phyloP scores from a whole-genome alignment of 1,140 invertebrate genomes.

The Penaeus vannamei region DNA sequence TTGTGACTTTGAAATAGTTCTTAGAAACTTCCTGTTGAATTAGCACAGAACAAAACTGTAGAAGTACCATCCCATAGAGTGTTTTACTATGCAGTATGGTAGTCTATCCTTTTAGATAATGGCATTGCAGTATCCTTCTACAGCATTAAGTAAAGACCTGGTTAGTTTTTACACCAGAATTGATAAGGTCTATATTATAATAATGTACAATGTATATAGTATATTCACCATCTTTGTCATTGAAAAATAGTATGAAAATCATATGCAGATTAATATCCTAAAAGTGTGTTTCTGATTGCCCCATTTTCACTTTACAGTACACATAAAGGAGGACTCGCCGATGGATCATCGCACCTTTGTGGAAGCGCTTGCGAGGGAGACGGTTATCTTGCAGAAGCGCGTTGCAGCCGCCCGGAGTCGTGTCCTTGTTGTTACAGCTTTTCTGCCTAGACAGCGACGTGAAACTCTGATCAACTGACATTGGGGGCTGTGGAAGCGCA shows the following conservation, averaged over 20 bases:
- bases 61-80: constrained; percentile 1
- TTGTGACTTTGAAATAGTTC: background rate
- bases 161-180: constrained; percentile 6
- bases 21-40: background rate
- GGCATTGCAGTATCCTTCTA: background rate
- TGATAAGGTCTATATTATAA: too few relatives aligned
- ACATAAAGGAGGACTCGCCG: constrained; percentile 76
- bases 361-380: constrained; percentile 76
- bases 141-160: background rate
- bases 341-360: constrained; percentile 74
- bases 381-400: constrained; percentile 75
- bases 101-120: background rate
- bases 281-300: background rate
- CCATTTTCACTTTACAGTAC: constrained; percentile 72
- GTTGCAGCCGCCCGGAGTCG: constrained; percentile 72
- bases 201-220: too few relatives aligned
- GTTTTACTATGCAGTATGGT: background rate
- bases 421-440: constrained; percentile 59
- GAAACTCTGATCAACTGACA: constrained; percentile 63
- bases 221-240: too few relatives aligned
- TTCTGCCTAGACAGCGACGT: constrained; percentile 48
- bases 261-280: too few relatives aligned
- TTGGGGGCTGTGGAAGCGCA: background rate
- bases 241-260: too few relatives aligned
- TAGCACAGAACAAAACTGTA: background rate